These are phyloP conservation scores for Bos indicus DNA, from an alignment of 2,113 vertebrate species.

Conservation along the genomic window DNA sequence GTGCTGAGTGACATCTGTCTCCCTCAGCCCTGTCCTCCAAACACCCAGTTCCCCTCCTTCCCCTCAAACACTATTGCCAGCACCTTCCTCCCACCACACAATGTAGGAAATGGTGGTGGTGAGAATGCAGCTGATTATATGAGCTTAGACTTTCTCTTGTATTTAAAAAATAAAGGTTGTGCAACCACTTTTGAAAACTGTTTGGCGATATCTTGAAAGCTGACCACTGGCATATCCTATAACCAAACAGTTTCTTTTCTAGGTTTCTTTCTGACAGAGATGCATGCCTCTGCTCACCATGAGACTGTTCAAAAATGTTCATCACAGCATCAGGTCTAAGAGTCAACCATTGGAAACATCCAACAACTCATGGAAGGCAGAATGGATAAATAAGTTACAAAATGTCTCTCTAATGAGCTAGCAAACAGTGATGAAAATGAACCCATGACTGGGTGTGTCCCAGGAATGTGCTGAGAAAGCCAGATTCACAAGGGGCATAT, in stretches of 20 bases:
- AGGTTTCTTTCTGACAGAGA: neutral
- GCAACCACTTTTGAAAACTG: neutral
- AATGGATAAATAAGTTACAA: neutral
- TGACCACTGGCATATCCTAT: neutral
- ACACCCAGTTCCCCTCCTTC: neutral
- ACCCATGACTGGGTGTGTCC: rapidly evolving
- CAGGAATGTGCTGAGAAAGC: neutral
- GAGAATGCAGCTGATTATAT: neutral
- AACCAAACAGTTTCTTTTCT: neutral
- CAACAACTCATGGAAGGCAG: neutral
- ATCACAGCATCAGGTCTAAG: neutral
- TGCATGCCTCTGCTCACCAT: neutral
- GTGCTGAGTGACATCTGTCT: neutral
- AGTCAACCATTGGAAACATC: neutral
- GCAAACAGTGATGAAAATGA: neutral
- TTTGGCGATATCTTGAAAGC: neutral
- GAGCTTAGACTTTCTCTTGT: neutral
- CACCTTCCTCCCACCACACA: neutral
- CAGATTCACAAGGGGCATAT: neutral
- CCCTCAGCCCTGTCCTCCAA: neutral
- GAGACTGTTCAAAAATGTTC: neutral
- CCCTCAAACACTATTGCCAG: neutral
- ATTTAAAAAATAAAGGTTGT: neutral
- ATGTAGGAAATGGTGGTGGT: too few relatives aligned
- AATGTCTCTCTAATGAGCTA: neutral